These are phyloP conservation scores for Polyodon spathula DNA, from an alignment of 2,113 vertebrate genomes.

Conservation along the genomic window DNA sequence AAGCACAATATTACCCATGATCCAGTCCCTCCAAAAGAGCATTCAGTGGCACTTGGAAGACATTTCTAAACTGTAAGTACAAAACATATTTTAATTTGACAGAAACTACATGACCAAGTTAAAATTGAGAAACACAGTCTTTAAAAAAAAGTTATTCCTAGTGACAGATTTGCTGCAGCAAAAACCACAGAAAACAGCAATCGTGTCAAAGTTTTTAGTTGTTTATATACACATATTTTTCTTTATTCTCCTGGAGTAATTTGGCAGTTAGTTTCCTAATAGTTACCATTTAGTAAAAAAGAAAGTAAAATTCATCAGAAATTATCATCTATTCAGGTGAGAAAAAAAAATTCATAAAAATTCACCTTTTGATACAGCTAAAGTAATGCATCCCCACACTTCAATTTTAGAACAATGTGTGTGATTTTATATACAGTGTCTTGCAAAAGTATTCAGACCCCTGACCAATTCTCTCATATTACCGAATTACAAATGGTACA, in stretches of 20 bases:
- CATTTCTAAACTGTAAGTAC: conserved; percentile 85
- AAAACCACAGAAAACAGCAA: not conserved
- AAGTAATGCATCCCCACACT: not conserved
- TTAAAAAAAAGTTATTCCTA: not conserved
- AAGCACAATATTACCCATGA: conserved; percentile 62
- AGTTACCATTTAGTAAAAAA: too few species aligned
- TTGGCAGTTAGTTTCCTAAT: not conserved
- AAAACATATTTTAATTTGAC: not conserved
- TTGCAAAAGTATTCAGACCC: too few species aligned
- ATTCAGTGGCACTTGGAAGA: conserved; percentile 75
- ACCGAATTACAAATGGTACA: too few species aligned
- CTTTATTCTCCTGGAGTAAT: not conserved
- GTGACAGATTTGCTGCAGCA: not conserved
- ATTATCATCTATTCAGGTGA: not conserved
- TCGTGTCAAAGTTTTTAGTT: not conserved
- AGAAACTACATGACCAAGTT: not conserved
- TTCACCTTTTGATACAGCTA: not conserved
- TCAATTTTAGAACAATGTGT: not conserved
- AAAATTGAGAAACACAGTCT: not conserved
- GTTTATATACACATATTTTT: not conserved
- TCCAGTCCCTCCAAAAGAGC: conserved; percentile 85
- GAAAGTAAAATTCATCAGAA: not conserved
- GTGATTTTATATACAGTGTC: too few species aligned
- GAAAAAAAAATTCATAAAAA: not conserved
- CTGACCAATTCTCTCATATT: too few species aligned